These are phyloP conservation scores for Meliscaeva auricollis DNA, from an alignment of 2,888 invertebrate genomes.

Conservation along the genomic window DNA sequence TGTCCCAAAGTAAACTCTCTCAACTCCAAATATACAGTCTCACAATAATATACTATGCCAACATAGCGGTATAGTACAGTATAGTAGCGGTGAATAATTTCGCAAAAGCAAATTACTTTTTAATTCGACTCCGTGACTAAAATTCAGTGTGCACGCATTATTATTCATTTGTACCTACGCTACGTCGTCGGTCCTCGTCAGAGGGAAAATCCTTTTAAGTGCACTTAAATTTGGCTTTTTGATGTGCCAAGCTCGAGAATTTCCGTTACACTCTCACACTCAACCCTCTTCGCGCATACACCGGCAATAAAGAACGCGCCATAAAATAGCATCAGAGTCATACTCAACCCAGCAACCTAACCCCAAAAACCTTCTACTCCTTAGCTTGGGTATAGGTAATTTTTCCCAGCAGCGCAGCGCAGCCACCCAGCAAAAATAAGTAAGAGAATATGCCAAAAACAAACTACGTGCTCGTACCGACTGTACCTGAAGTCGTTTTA, in stretches of 20 bases:
- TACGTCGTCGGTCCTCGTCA: conserved; percentile 8
- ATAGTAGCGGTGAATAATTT: conserved; percentile 62
- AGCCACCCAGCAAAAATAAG: conserved; percentile 2
- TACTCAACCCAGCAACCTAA: background rate
- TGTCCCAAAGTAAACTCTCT: conserved; percentile 57
- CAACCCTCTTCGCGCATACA: background rate
- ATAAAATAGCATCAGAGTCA: conserved; percentile 43
- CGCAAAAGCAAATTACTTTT: conserved; percentile 69
- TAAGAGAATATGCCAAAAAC: conserved; percentile 29
- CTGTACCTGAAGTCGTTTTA: conserved; percentile 52
- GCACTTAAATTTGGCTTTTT: conserved; percentile 75
- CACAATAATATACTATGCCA: background rate
- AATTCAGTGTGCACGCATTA: conserved; percentile 73
- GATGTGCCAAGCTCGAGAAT: conserved; percentile 55
- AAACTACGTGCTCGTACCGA: background rate
- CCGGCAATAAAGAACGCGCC: conserved; percentile 27
- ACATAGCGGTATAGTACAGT: too few species aligned
- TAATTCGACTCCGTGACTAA: conserved; percentile 73
- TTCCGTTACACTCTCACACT: conserved; percentile 41
- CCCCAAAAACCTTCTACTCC: background rate
- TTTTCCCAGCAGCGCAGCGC: background rate
- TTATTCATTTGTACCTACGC: conserved; percentile 68
- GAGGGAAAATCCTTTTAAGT: conserved; percentile 69
- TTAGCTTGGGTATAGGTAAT: background rate
- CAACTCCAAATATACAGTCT: background rate